Evolutionary conservation across 2,113 vertebrate genomes (phyloP), one percentile per base, ranked within the genome.

Genomic region (Clarias batrachus): DNA sequence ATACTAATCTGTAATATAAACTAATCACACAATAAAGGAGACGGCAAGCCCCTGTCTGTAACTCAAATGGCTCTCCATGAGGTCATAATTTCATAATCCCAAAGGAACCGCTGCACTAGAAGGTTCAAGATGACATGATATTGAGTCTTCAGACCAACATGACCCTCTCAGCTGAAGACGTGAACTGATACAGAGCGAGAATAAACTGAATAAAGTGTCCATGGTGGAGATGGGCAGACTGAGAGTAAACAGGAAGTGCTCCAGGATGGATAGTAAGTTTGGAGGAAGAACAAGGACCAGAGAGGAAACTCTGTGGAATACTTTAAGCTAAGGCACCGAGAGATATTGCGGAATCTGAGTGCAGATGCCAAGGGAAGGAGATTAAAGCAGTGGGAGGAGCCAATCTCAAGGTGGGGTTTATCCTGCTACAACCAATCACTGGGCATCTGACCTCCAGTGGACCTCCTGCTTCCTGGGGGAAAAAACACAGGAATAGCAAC

Each of bases 271-370:
- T n/a, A 6, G 25, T 48, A 56, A n/a, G 81, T 70, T 52, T 54
- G 59, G 37, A 71, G 41, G 37, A 66, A 41, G 10, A 2, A 1
- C n/a, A 27, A 59, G 19, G 57, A 25, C 11, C 3, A 12, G 21
- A 37, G 19, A 62, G 78, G 78, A 62, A 62, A 59, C 30, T 70
- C 13, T 54, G 48, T 41, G 23, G 25, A 33, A 25, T 66, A 54
- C 25, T 81, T 73, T 3, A 33, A 7, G 27, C 17, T 77, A 87
- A 87, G 86, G 86, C 86, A 87, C 81, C 81, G 30, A 82, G 85
- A 63, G 17, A 60, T 54, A 52, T 54, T 14, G 7, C 10, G 17
- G 33, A 81, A 16, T 65, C 80, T 48, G 80, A 83, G 21, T 52
- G 52, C 57, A 33, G 81, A 68, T 41, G 52, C 86, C 68, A 59